Evolutionary conservation across 2,888 invertebrate genomes (phyloP).

Genomic region (Dinocampus coccinellae): DNA sequence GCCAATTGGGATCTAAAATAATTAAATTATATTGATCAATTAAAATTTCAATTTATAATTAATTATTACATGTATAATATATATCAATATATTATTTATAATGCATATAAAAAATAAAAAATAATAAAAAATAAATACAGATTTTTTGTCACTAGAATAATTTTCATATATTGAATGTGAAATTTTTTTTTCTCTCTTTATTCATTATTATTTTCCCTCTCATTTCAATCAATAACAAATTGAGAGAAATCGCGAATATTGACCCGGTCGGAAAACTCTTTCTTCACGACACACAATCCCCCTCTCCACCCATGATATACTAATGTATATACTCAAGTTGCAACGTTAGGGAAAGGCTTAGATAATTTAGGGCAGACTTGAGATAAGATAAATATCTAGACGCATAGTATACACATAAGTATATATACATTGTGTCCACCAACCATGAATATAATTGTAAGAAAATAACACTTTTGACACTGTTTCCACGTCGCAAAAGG

Average conservation of each 20-base stretch:
- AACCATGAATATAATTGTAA: conserved; percentile 26
- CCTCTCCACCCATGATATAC: conserved; percentile 10
- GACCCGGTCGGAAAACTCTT: conserved; percentile 23
- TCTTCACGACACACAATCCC: conserved; percentile 28
- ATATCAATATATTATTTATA: too few species aligned
- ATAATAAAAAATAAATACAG: background rate
- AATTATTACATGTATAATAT: background rate
- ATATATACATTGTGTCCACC: conserved; percentile 20
- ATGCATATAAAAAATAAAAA: too few species aligned
- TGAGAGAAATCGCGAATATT: conserved; percentile 33
- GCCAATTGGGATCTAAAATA: conserved; percentile 70
- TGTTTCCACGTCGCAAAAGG: conserved; percentile 20
- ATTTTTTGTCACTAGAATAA: too few species aligned
- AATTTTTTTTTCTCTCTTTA: background rate
- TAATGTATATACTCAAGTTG: conserved; percentile 8
- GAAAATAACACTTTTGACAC: conserved; percentile 26
- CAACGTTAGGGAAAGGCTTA: conserved; percentile 29
- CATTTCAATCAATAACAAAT: conserved; percentile 12
- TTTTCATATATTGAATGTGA: too few species aligned
- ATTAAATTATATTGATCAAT: conserved; percentile 32
- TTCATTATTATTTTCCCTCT: background rate
- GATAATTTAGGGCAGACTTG: conserved; percentile 30
- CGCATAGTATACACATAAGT: conserved; percentile 24
- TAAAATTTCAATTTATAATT: background rate
- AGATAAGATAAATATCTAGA: conserved; percentile 38